Evolutionary conservation across 2,797 vertebrate genomes (phyloP).

Genomic region (Sylvia borin): DNA sequence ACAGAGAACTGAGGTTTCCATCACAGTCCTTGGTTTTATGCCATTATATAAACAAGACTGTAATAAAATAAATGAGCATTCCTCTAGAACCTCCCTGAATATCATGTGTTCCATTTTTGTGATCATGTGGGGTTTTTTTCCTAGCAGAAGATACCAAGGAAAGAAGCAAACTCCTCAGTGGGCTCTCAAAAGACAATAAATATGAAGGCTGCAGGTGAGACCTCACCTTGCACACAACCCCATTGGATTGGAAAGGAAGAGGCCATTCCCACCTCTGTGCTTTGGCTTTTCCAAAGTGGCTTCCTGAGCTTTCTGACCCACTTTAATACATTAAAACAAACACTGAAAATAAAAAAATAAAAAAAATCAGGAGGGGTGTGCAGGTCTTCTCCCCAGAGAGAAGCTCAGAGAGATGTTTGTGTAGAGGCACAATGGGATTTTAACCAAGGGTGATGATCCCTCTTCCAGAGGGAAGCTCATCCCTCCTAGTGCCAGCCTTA

Average conservation of each 20-base stretch:
- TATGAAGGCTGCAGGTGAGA: not conserved
- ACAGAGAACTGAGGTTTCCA: not conserved
- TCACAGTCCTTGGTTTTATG: not conserved
- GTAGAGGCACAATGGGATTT: not conserved
- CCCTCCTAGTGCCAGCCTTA: not conserved
- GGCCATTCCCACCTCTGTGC: not conserved
- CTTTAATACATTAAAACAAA: not conserved
- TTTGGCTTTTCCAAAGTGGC: not conserved
- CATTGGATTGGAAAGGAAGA: fast-evolving
- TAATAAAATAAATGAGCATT: not conserved
- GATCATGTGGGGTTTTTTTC: not conserved
- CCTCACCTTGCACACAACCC: fast-evolving
- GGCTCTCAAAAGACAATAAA: not conserved
- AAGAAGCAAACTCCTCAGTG: not conserved
- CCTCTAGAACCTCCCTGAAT: not conserved
- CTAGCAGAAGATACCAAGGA: fast-evolving
- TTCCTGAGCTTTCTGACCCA: not conserved
- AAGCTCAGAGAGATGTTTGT: not conserved
- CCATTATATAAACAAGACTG: not conserved
- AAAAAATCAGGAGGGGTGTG: too few relatives aligned
- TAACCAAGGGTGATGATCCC: not conserved
- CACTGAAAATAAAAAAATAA: not conserved
- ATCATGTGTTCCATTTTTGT: not conserved
- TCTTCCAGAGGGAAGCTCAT: not conserved
- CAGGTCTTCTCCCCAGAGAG: not conserved